A percentile compares a stretch with the other conserved stretches of the same genome.
phyloP scores from a whole-genome alignment of 2,888 invertebrate species.

The Scaptodrosophila latifasciaeformis region DNA sequence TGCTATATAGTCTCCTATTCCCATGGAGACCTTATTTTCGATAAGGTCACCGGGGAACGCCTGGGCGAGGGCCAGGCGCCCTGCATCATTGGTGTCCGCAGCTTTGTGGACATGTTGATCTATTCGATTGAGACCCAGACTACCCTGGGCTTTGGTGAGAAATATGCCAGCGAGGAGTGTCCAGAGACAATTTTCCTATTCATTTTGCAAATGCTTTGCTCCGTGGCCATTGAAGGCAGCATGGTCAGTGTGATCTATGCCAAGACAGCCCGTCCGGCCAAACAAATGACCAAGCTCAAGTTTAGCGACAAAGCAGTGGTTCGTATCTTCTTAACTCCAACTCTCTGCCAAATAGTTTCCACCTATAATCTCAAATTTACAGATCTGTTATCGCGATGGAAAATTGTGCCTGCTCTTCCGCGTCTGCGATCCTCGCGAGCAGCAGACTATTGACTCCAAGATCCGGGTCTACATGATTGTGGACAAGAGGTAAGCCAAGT shows the following conservation, averaged over 20 bases:
- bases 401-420: slow-evolving; percentile 86
- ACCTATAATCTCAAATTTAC: too few relatives aligned
- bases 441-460: slow-evolving; percentile 87
- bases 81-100: slow-evolving; percentile 79
- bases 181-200: slow-evolving; percentile 84
- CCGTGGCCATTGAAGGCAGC: slow-evolving; percentile 78
- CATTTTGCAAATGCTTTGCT: slow-evolving; percentile 86
- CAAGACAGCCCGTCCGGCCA: slow-evolving; percentile 86
- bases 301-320: slow-evolving; percentile 86
- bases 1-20: slow-evolving; percentile 86
- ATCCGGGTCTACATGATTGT: slow-evolving; percentile 79
- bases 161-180: slow-evolving; percentile 89
- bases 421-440: slow-evolving; percentile 85
- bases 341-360: too few relatives aligned
- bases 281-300: slow-evolving; percentile 84
- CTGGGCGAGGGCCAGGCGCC: slow-evolving; percentile 75
- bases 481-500: slow-evolving; percentile 64
- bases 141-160: slow-evolving; percentile 88
- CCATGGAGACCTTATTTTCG: slow-evolving; percentile 84
- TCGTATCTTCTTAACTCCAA: slow-evolving; percentile 64
- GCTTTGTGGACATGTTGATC: slow-evolving; percentile 82
- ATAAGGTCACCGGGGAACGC: slow-evolving; percentile 74
- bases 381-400: slow-evolving; percentile 88
- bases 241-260: slow-evolving; percentile 83
- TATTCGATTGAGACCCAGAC: slow-evolving; percentile 92